Evolutionary conservation across 2,113 vertebrate species (phyloP), one percentile per base, ranked within the genome.

Genomic region (Bujurquina vittata): DNA sequence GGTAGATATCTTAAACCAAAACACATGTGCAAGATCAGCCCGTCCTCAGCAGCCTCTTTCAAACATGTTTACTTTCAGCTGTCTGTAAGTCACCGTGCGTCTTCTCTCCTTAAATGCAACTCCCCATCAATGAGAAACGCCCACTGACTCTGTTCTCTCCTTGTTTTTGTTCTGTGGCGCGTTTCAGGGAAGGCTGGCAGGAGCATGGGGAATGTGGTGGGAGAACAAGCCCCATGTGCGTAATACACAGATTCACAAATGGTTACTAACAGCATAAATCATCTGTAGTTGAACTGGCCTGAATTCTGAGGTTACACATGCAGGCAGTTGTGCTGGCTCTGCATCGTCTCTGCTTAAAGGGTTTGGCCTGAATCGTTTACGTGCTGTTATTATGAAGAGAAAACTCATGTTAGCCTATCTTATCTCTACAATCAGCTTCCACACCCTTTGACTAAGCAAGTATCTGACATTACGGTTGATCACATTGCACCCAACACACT

Each of bases 191-290:
- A 79, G 63, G 69, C 63, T 86, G 59, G 77, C 78, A 69, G 52
- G 57, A 87, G 33, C 82, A 79, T 80, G 87, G 58, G 88, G 86
- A 91, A 94, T 91, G 84, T 77, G 7, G 18, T 69, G 67, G 20
- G 80, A 86, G 84, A 26, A 74, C 63, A 87, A 80, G 84, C 11
- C 60, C 26, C 69, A 69, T 85, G 74, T 87, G 81, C 52, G 67
- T 77, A 77, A 86, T 57, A 84, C 79, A 77, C 69, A 73, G 15
- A 82, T 80, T 92, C 85, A 87, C 86, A 88, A 79, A 83, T 52
- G 67, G 35, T 46, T 69, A 61, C 11, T 40, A 89, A 56, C 10
- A 2, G 60, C 9, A 23, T 60, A 84, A 79, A 75, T 85, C 74
- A 81, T 40, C 26, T 29, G 22, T 2, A 11, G 59, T 23, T 37